A percentile compares a stretch with the other conserved stretches of the same genome.
These are phyloP conservation scores for Catalaphyllia jardinei DNA, from an alignment of 64 coral and sea anemone genomes.

Conservation along the genomic window DNA sequence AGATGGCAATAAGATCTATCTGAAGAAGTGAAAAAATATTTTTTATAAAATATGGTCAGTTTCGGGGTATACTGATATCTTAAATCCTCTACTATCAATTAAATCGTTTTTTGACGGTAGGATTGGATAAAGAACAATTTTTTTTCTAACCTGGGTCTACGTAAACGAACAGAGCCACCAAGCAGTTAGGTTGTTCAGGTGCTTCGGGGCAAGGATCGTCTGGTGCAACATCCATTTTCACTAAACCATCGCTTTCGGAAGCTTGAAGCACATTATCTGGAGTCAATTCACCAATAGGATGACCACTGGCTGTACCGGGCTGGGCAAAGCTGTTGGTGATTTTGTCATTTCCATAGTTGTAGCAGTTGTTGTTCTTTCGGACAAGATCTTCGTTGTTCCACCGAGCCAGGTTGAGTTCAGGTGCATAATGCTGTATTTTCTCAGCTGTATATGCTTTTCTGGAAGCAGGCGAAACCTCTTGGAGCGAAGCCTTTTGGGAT, in stretches of 20 bases:
- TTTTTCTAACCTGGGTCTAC: background rate
- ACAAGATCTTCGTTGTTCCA: background rate
- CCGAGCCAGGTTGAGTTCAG: constrained; percentile 1
- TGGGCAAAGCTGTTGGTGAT: constrained; percentile 67
- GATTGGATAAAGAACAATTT: background rate
- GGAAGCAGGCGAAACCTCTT: background rate
- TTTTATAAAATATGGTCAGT: too few species aligned
- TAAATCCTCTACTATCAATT: background rate
- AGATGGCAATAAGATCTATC: too few species aligned
- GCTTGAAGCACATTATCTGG: background rate
- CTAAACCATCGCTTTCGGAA: constrained; percentile 30
- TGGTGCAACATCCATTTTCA: constrained; percentile 16
- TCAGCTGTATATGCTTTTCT: background rate
- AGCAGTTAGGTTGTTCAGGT: constrained; percentile 39
- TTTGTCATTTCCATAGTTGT: constrained; percentile 51
- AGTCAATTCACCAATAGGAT: background rate
- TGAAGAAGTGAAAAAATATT: too few species aligned
- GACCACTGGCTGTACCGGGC: constrained; percentile 24
- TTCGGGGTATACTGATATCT: too few species aligned
- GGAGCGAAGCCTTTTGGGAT: background rate
- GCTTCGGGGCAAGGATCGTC: background rate
- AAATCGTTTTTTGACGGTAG: background rate
- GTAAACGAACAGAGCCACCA: constrained; percentile 13
- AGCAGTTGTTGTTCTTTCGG: constrained; percentile 33
- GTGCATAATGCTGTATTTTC: constrained; percentile 45